phyloP scores from a whole-genome alignment of 1,140 invertebrate genomes.

The Lordiphosa stackelbergi region DNA sequence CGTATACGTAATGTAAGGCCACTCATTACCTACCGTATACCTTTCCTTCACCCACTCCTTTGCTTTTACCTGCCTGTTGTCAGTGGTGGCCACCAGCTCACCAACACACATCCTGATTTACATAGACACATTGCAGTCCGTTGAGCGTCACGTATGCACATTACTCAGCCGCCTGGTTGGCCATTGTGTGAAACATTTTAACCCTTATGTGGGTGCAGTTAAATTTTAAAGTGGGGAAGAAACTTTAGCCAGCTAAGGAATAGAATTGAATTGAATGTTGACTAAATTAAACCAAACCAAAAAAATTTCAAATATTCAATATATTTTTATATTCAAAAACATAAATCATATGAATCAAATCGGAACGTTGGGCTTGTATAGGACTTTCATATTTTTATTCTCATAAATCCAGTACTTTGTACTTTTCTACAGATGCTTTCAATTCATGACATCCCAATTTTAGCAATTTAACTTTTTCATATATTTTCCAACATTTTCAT shows the following conservation, averaged over 20 bases:
- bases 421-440: too few species aligned
- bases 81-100: slow-evolving; percentile 43
- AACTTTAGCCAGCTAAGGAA: neutral
- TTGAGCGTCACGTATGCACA: slow-evolving; percentile 49
- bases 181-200: slow-evolving; percentile 54
- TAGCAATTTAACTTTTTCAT: too few species aligned
- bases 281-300: too few species aligned
- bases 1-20: slow-evolving; percentile 70
- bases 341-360: too few species aligned
- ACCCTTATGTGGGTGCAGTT: slow-evolving; percentile 31
- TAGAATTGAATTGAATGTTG: neutral
- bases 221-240: neutral
- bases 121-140: slow-evolving; percentile 20
- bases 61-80: slow-evolving; percentile 18
- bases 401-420: too few species aligned
- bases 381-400: too few species aligned
- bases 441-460: too few species aligned
- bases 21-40: slow-evolving; percentile 58
- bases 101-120: slow-evolving; percentile 21
- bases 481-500: too few species aligned
- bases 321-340: too few species aligned
- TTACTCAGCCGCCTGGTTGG: slow-evolving; percentile 40
- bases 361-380: too few species aligned
- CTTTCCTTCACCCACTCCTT: slow-evolving; percentile 8
- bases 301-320: too few species aligned